Evolutionary conservation across 2,797 vertebrate genomes (phyloP).

Genomic region (Gadopsis bispinosus): DNA sequence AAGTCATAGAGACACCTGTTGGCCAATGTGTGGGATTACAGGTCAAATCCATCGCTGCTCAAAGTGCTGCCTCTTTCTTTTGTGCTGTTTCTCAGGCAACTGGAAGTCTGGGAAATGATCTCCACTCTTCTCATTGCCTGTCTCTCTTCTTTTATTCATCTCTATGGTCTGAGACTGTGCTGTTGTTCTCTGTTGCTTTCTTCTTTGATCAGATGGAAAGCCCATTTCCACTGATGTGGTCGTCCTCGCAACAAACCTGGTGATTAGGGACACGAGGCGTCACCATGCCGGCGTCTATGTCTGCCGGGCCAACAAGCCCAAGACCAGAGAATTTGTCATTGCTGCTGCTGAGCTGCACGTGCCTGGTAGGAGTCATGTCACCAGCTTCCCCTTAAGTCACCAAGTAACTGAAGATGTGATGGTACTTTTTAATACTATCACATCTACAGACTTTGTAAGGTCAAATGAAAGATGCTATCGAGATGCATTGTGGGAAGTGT

Average conservation of each 20-base stretch:
- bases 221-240: slow-evolving; percentile 94
- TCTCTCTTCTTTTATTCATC: slow-evolving; percentile 13
- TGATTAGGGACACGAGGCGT: slow-evolving; percentile 90
- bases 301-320: slow-evolving; percentile 96
- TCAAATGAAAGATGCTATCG: neutral
- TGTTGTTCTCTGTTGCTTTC: slow-evolving; percentile 41
- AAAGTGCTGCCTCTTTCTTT: slow-evolving; percentile 7
- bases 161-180: slow-evolving; percentile 21
- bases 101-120: slow-evolving; percentile 42
- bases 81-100: slow-evolving; percentile 55
- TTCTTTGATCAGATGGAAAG: slow-evolving; percentile 89
- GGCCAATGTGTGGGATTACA: slow-evolving; percentile 54
- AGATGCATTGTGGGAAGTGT: neutral
- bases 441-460: neutral
- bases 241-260: slow-evolving; percentile 93
- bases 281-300: slow-evolving; percentile 94
- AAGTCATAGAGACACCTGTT: slow-evolving; percentile 73
- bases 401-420: neutral
- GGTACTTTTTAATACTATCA: too few relatives aligned
- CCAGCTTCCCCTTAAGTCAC: neutral
- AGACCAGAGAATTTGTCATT: slow-evolving; percentile 91
- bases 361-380: slow-evolving; percentile 86
- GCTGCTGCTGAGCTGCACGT: slow-evolving; percentile 92
- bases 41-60: slow-evolving; percentile 13
- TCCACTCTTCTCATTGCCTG: slow-evolving; percentile 15